Percentiles rank a stretch among this genome's conserved stretches.
Conservation (phyloP, 2,888 invertebrate species). For the Conops quadrifasciatus region DNA sequence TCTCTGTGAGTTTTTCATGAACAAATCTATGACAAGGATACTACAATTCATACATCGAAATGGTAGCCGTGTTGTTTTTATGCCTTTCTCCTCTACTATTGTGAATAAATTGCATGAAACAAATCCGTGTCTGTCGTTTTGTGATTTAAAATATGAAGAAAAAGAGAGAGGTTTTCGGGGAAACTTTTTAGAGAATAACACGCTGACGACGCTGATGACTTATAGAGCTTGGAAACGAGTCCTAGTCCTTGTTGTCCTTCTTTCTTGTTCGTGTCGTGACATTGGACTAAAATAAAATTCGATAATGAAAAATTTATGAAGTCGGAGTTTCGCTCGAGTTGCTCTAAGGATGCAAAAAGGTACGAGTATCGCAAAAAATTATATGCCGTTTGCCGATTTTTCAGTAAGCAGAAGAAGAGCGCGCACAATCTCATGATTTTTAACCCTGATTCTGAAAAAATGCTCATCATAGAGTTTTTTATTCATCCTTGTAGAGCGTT, state of each 20-base stretch:
- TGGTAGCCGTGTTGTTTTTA: conserved; percentile 44
- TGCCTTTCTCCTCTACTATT: conserved; percentile 11
- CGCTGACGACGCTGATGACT: neutral
- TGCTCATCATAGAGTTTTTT: neutral
- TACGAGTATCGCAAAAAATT: neutral
- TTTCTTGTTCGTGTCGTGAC: conserved; percentile 3
- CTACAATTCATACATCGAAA: neutral
- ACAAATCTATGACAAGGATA: conserved; percentile 2
- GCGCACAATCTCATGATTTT: neutral
- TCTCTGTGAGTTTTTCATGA: neutral
- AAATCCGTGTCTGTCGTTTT: conserved; percentile 62
- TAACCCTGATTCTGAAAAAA: no score
- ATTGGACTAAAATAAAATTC: conserved; percentile 26
- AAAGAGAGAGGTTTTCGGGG: neutral
- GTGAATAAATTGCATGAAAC: conserved; percentile 56
- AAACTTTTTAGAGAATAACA: neutral
- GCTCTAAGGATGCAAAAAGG: neutral
- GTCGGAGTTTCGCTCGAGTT: neutral
- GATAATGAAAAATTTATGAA: conserved; percentile 23
- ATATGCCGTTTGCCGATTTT: neutral
- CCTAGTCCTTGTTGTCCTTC: neutral
- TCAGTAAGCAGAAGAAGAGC: neutral
- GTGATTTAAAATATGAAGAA: conserved; percentile 56
- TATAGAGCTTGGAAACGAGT: neutral
- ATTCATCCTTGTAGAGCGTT: neutral